Percentiles rank a stretch among this genome's conserved stretches.
These are phyloP conservation scores for Alcis repandata DNA, from an alignment of 2,888 invertebrate genomes.

Conservation along the genomic window DNA sequence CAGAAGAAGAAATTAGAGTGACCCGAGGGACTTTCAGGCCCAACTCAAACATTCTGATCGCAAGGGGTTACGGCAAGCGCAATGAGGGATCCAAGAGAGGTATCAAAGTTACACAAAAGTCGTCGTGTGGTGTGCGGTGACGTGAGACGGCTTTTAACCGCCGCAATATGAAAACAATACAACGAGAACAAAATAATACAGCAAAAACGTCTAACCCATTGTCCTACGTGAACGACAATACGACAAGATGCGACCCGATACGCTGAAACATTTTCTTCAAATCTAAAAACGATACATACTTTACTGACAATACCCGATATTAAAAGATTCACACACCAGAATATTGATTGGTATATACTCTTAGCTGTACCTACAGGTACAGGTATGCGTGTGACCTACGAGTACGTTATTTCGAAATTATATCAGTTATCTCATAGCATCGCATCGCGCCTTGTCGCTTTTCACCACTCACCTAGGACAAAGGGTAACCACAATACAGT, in stretches of 20 bases:
- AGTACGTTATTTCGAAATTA: too few relatives aligned
- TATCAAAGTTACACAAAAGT: slow-evolving; percentile 47
- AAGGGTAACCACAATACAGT: slow-evolving; percentile 12
- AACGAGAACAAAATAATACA: background rate
- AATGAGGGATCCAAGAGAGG: slow-evolving; percentile 53
- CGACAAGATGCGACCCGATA: background rate
- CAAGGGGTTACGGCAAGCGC: slow-evolving; percentile 75
- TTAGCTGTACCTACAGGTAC: too few relatives aligned
- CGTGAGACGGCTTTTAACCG: slow-evolving; percentile 49
- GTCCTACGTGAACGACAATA: background rate
- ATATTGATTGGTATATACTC: too few relatives aligned
- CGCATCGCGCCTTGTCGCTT: background rate
- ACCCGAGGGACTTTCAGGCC: slow-evolving; percentile 76
- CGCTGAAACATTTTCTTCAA: too few relatives aligned
- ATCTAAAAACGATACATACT: too few relatives aligned
- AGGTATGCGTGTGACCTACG: too few relatives aligned
- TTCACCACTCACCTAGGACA: slow-evolving; percentile 5
- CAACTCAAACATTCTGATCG: slow-evolving; percentile 75
- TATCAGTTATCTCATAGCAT: background rate
- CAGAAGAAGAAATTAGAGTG: slow-evolving; percentile 80
- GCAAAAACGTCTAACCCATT: background rate
- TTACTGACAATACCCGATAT: too few relatives aligned
- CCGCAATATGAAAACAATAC: slow-evolving; percentile 6
- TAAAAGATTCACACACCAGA: too few relatives aligned
- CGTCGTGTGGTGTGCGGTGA: slow-evolving; percentile 50